These are phyloP conservation scores for Larimichthys crocea DNA, from an alignment of 2,113 vertebrate genomes.

Conservation along the genomic window DNA sequence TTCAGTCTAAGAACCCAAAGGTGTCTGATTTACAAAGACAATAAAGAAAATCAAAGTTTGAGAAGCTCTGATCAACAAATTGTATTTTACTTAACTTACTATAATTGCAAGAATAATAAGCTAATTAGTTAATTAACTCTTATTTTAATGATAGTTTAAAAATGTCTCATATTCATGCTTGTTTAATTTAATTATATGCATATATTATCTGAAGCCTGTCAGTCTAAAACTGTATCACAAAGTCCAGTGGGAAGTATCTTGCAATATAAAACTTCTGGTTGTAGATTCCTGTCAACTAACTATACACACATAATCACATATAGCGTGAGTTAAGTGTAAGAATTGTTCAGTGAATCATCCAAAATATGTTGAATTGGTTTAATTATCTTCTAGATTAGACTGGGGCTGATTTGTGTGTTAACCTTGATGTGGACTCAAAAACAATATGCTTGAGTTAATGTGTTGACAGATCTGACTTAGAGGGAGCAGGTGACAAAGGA, in stretches of 20 bases:
- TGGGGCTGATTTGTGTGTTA: not conserved
- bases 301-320: not conserved
- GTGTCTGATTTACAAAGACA: not conserved
- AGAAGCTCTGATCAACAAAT: too few species aligned
- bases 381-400: not conserved
- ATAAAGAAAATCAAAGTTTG: not conserved
- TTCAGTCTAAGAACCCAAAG: not conserved
- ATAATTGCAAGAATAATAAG: too few species aligned
- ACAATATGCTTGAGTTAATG: conserved; percentile 10
- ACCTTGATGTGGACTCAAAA: conserved; percentile 18
- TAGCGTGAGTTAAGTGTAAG: not conserved
- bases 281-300: not conserved
- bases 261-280: not conserved
- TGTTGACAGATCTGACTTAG: conserved; percentile 39
- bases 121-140: not conserved
- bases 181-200: too few species aligned
- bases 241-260: not conserved
- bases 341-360: not conserved
- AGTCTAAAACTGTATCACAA: not conserved
- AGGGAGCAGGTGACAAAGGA: conserved; percentile 44
- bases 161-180: too few species aligned
- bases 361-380: not conserved
- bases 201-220: not conserved
- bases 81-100: not conserved
- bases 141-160: too few species aligned